These are phyloP conservation scores for Mactromeris polynyma DNA, from an alignment of 2,888 invertebrate species.

Conservation along the genomic window DNA sequence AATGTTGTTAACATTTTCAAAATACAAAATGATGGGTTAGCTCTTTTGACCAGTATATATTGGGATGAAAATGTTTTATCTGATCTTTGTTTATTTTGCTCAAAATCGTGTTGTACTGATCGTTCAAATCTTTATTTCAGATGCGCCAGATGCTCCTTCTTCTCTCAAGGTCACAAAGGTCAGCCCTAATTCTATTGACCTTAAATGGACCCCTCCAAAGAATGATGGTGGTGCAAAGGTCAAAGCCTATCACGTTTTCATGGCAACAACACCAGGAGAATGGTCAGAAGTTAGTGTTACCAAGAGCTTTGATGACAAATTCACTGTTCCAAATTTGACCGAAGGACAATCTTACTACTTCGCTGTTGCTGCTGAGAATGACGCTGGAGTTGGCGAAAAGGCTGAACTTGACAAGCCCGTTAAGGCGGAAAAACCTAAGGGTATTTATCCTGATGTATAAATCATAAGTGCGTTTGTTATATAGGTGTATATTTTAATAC, in stretches of 20 bases:
- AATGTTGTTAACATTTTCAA: no score
- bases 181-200: slow-evolving; percentile 72
- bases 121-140: slow-evolving; percentile 57
- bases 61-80: no score
- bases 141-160: slow-evolving; percentile 77
- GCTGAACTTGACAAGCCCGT: slow-evolving; percentile 75
- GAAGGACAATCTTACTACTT: slow-evolving; percentile 91
- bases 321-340: slow-evolving; percentile 73
- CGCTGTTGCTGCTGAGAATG: slow-evolving; percentile 94
- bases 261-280: slow-evolving; percentile 67
- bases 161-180: slow-evolving; percentile 74
- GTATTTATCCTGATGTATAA: slow-evolving; percentile 17
- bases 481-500: no score
- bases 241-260: slow-evolving; percentile 76
- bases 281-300: slow-evolving; percentile 79
- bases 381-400: slow-evolving; percentile 90
- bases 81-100: no score
- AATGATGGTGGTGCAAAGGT: slow-evolving; percentile 84
- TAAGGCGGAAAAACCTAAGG: slow-evolving; percentile 78
- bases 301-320: slow-evolving; percentile 74
- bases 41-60: no score
- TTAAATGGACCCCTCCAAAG: slow-evolving; percentile 85
- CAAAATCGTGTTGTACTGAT: neutral
- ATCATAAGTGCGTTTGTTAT: no score
- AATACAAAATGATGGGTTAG: no score